Percentiles rank a stretch among this genome's conserved stretches.
These are phyloP conservation scores for Desmodus rotundus DNA, from an alignment of 2,113 vertebrate species.

Conservation along the genomic window DNA sequence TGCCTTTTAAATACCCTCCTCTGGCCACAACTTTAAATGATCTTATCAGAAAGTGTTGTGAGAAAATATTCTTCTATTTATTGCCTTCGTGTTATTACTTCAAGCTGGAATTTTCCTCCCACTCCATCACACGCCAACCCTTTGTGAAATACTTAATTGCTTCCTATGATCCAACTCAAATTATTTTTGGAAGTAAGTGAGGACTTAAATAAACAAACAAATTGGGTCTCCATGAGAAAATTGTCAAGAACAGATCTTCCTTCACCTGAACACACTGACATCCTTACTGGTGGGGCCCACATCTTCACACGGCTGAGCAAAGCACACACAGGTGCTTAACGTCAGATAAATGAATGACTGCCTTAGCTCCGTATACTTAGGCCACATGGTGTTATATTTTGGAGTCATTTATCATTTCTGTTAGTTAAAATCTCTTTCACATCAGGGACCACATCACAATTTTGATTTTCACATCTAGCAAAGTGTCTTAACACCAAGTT, in stretches of 20 bases:
- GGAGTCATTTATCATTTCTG: not conserved
- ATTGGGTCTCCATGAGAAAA: not conserved
- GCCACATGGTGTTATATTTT: not conserved
- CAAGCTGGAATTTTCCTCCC: not conserved
- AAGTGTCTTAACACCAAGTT: not conserved
- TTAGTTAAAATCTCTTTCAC: not conserved
- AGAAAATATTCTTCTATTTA: not conserved
- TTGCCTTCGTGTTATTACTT: not conserved
- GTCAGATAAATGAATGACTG: not conserved
- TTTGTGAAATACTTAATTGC: not conserved
- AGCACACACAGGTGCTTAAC: not conserved
- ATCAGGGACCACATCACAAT: not conserved
- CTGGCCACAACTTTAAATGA: not conserved
- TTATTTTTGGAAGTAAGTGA: not conserved
- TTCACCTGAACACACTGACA: not conserved
- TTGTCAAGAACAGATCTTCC: not conserved
- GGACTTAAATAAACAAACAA: slow-evolving; percentile 6
- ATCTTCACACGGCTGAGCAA: not conserved
- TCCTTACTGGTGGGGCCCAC: not conserved
- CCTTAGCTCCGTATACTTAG: not conserved
- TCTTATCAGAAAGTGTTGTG: not conserved
- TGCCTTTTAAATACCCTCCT: not conserved
- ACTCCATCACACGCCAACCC: not conserved
- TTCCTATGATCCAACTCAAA: not conserved
- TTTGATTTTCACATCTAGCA: not conserved